phyloP scores from a whole-genome alignment of 2,797 vertebrate species.

The Dermochelys coriacea region DNA sequence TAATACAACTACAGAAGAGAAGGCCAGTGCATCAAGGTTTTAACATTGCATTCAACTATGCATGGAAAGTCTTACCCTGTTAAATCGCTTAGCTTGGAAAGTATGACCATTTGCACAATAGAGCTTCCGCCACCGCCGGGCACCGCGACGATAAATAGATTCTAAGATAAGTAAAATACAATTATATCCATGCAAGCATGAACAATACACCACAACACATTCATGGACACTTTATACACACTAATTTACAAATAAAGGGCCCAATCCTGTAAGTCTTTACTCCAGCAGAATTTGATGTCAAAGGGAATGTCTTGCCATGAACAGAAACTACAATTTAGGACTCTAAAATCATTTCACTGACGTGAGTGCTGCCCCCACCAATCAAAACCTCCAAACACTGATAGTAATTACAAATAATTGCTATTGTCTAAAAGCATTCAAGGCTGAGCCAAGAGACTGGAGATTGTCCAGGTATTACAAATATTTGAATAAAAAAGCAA shows the following conservation, averaged over 20 bases:
- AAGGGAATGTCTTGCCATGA: neutral
- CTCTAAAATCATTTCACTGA: neutral
- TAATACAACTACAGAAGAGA: neutral
- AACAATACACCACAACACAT: constrained; percentile 36
- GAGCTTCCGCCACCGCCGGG: constrained; percentile 97
- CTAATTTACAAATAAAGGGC: neutral
- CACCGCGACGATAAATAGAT: constrained; percentile 97
- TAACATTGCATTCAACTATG: constrained; percentile 35
- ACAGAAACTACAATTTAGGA: neutral
- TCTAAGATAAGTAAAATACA: constrained; percentile 82
- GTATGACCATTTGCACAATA: constrained; percentile 97
- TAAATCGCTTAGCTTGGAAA: constrained; percentile 99
- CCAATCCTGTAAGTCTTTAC: neutral
- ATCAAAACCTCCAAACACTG: neutral
- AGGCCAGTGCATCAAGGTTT: constrained; percentile 28
- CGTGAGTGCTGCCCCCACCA: neutral
- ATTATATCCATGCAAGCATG: constrained; percentile 40
- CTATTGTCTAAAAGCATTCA: neutral
- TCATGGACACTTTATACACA: neutral
- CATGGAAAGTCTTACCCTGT: constrained; percentile 87
- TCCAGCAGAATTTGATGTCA: neutral
- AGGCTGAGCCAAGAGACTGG: neutral
- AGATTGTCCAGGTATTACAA: neutral
- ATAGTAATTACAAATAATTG: neutral
- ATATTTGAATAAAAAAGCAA: neutral